Percentiles rank a stretch among this genome's conserved stretches.
These are phyloP conservation scores for Brienomyrus longianalis DNA, from an alignment of 2,113 vertebrate genomes.

Conservation along the genomic window DNA sequence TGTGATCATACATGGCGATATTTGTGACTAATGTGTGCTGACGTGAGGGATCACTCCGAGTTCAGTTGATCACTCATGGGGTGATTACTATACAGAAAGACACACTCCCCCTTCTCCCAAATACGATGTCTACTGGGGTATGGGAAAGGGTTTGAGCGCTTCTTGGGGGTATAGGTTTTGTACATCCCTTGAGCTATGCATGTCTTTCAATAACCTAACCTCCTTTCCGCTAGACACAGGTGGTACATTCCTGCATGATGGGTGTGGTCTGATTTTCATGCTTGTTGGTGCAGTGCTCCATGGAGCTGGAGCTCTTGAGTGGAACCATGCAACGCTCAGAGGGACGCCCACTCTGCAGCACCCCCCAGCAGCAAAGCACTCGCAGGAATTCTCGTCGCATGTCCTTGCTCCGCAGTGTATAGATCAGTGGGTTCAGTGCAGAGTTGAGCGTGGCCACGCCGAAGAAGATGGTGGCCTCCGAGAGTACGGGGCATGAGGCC, in stretches of 20 bases:
- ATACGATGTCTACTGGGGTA: neutral
- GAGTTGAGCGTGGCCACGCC: slow-evolving; percentile 88
- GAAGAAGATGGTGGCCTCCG: slow-evolving; percentile 77
- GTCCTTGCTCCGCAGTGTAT: slow-evolving; percentile 85
- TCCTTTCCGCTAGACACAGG: slow-evolving; percentile 61
- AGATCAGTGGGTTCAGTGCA: slow-evolving; percentile 86
- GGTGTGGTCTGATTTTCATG: slow-evolving; percentile 68
- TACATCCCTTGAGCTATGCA: neutral
- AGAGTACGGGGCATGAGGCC: slow-evolving; percentile 64
- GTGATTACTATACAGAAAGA: neutral
- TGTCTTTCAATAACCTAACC: neutral
- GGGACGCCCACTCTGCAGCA: slow-evolving; percentile 54
- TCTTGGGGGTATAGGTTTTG: neutral
- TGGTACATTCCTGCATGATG: slow-evolving; percentile 75
- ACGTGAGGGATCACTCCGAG: neutral
- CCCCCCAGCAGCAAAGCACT: slow-evolving; percentile 73
- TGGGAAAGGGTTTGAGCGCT: neutral
- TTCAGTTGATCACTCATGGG: neutral
- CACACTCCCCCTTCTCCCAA: neutral
- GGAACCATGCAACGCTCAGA: slow-evolving; percentile 68
- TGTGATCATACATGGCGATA: slow-evolving; percentile 20
- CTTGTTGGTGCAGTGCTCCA: slow-evolving; percentile 73
- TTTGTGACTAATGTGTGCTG: slow-evolving; percentile 35
- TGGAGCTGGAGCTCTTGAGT: slow-evolving; percentile 78
- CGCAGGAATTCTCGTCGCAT: slow-evolving; percentile 84